These are phyloP conservation scores for Brachionus asplanchnoidis DNA, from an alignment of 1,140 invertebrate genomes.

Conservation along the genomic window DNA sequence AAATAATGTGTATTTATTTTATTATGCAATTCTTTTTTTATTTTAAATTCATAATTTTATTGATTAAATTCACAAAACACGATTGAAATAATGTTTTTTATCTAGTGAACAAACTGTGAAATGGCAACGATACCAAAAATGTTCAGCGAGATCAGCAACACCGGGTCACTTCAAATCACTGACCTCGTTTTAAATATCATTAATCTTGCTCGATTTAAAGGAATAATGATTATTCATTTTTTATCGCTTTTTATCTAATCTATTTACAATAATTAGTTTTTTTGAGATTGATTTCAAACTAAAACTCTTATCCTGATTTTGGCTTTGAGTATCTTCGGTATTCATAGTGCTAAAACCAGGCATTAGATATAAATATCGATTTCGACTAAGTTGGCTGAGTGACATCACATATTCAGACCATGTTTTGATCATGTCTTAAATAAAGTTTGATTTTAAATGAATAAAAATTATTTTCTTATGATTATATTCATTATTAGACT, in stretches of 20 bases:
- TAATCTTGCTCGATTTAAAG: background rate
- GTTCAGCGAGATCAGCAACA: background rate
- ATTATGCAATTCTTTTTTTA: background rate
- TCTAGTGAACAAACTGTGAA: background rate
- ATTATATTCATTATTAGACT: background rate
- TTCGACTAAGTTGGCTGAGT: background rate
- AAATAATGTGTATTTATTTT: background rate
- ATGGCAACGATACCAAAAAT: background rate
- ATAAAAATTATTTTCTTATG: background rate
- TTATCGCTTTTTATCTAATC: conserved; percentile 2
- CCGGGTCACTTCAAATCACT: background rate
- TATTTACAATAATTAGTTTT: background rate
- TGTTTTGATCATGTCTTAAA: background rate
- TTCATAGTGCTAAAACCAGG: background rate
- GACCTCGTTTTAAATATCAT: background rate
- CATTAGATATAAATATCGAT: background rate
- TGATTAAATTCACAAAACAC: background rate
- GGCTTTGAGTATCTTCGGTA: background rate
- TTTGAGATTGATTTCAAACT: background rate
- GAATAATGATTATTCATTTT: background rate
- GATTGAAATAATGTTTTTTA: background rate
- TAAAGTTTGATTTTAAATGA: background rate
- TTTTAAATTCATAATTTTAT: conserved; percentile 1
- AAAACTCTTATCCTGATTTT: background rate
- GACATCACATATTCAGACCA: background rate